Base-by-base conservation (phyloP, 2,888 invertebrate genomes). In the Congeria kusceri region DNA sequence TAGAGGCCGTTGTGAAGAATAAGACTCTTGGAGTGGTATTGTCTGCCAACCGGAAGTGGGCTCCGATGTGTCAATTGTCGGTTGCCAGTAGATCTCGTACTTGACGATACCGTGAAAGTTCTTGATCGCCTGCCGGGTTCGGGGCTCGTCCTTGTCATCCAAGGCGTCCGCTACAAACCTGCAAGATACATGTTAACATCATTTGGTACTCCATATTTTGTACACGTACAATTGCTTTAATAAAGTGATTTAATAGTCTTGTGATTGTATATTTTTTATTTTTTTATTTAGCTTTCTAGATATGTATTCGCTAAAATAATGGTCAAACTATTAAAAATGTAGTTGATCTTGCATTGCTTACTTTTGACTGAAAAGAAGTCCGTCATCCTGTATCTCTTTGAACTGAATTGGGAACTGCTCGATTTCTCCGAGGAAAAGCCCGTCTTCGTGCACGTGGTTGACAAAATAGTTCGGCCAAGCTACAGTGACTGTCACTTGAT, bases 91-190 rank as follows among this genome's bases (percentile, higher is more conserved):
- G 11, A 73, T 29, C 29, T 82, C 73, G 74, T 80, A 85, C 53
- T 74, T 78, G 28, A 80, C 80, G 20, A 86, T 83, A 11, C 83
- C 86, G 28, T 77, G 77, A 29, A 56, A 69, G 39, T 83, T 83
- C 0, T 39, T n/a, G 15, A 75, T 75, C 5, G 72, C 69, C 13
- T 47, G 25, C 11, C 63, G 61, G 0, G 71, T 75, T 28, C 77
- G 57, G 2, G 44, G 11, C n/a, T 80, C 80, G 32, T 75, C 75
- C 15, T 46, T 23, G 61, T 80, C 83, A 49, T 83, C 83, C 28
- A 77, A 44, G 9, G 39, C 13, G 4, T 20, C 20, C 5, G 47
- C 44, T 1, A 78, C 73, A 61, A 44, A 76, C 39, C 76, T 53
- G 53, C 11, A 18, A 9, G 18, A 39, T 39, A 13, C 15, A 39